Conservation (phyloP, 2,113 vertebrate genomes). For the Edolisoma coerulescens region DNA sequence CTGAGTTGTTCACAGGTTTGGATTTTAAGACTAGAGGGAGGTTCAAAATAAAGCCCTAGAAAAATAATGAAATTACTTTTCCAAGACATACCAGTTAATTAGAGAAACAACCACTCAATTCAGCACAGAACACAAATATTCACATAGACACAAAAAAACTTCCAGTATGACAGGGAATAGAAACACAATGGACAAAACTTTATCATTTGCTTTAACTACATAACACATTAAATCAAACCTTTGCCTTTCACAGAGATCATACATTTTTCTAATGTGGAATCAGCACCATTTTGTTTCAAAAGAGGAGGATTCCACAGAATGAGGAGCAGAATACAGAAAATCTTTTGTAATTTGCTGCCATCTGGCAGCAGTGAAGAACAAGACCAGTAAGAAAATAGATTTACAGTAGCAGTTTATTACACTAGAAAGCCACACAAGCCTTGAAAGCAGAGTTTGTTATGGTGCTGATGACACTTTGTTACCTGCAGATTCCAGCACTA, state of each 20-base stretch:
- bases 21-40: neutral
- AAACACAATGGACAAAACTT: neutral
- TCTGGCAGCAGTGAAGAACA: conserved; percentile 40
- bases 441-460: neutral
- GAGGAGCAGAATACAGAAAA: neutral
- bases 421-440: neutral
- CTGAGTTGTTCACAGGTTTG: neutral
- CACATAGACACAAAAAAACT: neutral
- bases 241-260: neutral
- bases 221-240: neutral
- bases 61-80: neutral
- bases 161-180: neutral
- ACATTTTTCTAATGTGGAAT: neutral
- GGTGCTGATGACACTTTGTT: neutral
- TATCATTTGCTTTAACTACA: neutral
- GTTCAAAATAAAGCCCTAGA: neutral
- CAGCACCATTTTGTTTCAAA: conserved; percentile 12
- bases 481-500: neutral
- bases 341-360: conserved; percentile 60
- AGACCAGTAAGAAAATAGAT: neutral
- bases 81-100: rapidly evolving
- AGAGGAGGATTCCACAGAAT: neutral
- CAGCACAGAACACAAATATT: neutral
- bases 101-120: neutral
- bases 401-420: neutral